A percentile compares a stretch with the other conserved stretches of the same genome.
Conservation (phyloP, 2,113 vertebrate genomes). For the Ascaphus truei region DNA sequence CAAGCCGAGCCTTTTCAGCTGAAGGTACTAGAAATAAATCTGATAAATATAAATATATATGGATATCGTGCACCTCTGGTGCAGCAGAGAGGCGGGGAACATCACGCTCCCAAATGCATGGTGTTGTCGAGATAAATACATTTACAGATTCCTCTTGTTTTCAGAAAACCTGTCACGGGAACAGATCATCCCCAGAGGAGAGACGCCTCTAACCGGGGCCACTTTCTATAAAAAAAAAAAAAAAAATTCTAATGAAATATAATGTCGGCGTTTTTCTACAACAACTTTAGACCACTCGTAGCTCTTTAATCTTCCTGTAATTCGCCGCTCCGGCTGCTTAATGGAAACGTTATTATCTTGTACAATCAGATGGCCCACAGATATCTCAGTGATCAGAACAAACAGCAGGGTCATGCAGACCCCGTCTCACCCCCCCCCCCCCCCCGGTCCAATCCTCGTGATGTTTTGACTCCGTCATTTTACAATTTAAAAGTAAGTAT, state of each 20-base stretch:
- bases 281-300: neutral
- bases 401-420: too few relatives aligned
- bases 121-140: constrained; percentile 54
- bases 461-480: too few relatives aligned
- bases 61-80: constrained; percentile 47
- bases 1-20: constrained; percentile 80
- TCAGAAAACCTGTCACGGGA: constrained; percentile 24
- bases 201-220: constrained; percentile 6
- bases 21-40: constrained; percentile 64
- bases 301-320: neutral
- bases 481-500: constrained; percentile 1
- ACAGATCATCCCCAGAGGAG: neutral
- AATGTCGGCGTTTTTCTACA: neutral
- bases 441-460: neutral
- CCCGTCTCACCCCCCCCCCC: neutral
- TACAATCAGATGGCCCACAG: neutral
- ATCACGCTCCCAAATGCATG: constrained; percentile 43
- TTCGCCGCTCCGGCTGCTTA: neutral
- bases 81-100: constrained; percentile 17
- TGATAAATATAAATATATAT: constrained; percentile 70
- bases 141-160: constrained; percentile 37
- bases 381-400: neutral
- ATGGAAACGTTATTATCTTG: neutral
- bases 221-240: too few relatives aligned
- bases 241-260: neutral